Evolutionary conservation across 2,888 invertebrate genomes (phyloP), one percentile per base, ranked within the genome.

Genomic region (Calliopum simillimum): DNA sequence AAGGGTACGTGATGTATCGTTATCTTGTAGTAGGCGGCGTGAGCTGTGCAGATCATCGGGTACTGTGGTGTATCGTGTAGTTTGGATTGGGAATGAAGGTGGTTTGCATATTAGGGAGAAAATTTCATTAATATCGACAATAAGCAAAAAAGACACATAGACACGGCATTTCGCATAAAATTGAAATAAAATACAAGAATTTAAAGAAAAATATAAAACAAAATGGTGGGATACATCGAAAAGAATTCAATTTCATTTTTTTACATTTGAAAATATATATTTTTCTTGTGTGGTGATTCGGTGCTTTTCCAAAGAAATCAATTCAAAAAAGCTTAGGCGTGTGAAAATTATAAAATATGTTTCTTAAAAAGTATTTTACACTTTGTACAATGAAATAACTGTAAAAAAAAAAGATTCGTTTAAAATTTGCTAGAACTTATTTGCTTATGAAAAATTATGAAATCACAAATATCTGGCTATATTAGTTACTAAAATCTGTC

Each of bases 21-120:
- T 89, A 77, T 91, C 90, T 82, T 90, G 90, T 81, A 94, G 86
- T 76, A 89, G 88, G 75, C 94, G 91, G 58, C 94, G 90, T 23
- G 94, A 91, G 73, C 94, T 94, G 77, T 90, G 90, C 78, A 87
- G 87, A 86, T 94, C 94, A 79, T 91, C 90, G 75, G 92, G 91
- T 80, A 94, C 94, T 94, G 88, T 19, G 69, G 64, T 46, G 21
- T 14, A n/a, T 14, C 3, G 19, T 71, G 58, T 66, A 58, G 19
- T 12, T 44, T 44, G n/a, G 41, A 55, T 23, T 19, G 11, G n/a
- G 51, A 44, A 21, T 56, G 21, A 62, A 6, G 13, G 61, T 68
- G 69, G 64, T 73, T 47, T 64, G 71, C 77, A 77, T 77, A 75
- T 78, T 77, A 73, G 77, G 71, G 73, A 74, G 71, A 78, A 78